Evolutionary conservation across 2,797 vertebrate genomes (phyloP), one percentile per base, ranked within the genome.

Genomic region (Tarsius wallacei): DNA sequence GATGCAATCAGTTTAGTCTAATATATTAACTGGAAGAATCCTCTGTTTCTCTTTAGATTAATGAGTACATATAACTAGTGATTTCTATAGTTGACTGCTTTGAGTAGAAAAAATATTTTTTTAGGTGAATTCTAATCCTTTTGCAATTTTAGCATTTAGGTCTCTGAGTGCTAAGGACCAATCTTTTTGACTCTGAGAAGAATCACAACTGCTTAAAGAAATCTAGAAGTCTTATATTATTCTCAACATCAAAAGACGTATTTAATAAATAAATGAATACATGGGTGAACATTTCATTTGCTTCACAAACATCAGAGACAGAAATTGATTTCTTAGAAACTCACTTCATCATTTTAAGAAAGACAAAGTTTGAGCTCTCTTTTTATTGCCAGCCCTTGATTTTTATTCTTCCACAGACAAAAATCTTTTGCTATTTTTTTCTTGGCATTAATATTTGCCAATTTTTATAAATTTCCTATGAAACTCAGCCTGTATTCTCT

Each of bases 171-270:
- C 2, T 49, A 78, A 78, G 17, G 15, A 71, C 5, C 21, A 61
- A 82, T 4, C 12, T 21, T 93, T 86, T 74, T 87, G 2, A 87
- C 26, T 87, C n/a, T 73, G 5, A 28, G 7, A 96, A 96, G 33
- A 91, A 28, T 49, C 11, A 0, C 16, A 93, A 59, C 31, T 36
- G 28, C 64, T 94, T 71, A 68, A 93, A 59, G 76, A 84, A 87
- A 89, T 57, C 14, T 51, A 10, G 57, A 5, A 61, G 15, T 51
- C 87, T 92, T 87, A 74, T n/a, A 84, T 61, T 26, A 85, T 33
- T 16, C 87, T 96, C 33, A 66, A 89, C 17, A 84, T 94, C 36
- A 90, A 86, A 78, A 74, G 5, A 2, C 83, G 76, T 78, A 53
- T 57, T 84, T 11, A 80, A 84, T 87, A 21, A 76, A 71, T 89